Percentiles rank a stretch among this genome's conserved stretches.
phyloP scores from a whole-genome alignment of 2,113 vertebrate species.

The Geothlypis trichas region DNA sequence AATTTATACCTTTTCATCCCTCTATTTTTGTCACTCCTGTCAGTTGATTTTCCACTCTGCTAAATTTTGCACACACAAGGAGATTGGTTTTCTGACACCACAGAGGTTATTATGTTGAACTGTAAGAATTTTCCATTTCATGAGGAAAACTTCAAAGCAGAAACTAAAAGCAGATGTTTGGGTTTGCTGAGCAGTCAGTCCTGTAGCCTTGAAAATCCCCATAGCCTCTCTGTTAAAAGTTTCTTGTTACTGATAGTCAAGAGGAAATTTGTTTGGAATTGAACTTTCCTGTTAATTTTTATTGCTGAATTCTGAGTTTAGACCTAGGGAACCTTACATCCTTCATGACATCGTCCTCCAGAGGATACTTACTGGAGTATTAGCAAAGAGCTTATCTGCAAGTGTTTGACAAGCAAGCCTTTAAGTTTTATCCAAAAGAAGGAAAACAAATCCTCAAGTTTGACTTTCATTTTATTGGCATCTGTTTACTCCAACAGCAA shows the following conservation, averaged over 20 bases:
- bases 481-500: background rate
- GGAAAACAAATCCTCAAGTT: background rate
- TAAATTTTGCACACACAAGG: background rate
- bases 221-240: conserved; percentile 15
- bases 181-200: conserved; percentile 2
- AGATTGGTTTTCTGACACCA: conserved; percentile 24
- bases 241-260: conserved; percentile 43
- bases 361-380: background rate
- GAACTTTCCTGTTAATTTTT: conserved; percentile 55
- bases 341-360: background rate
- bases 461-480: background rate
- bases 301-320: conserved; percentile 15
- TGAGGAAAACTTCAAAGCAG: conserved; percentile 56
- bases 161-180: conserved; percentile 65
- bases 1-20: background rate
- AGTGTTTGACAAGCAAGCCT: background rate
- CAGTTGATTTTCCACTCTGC: background rate
- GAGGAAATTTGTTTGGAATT: conserved; percentile 41
- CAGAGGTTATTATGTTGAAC: background rate
- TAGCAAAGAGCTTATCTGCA: background rate
- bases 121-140: conserved; percentile 41
- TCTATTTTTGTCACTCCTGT: background rate
- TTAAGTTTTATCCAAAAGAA: background rate
- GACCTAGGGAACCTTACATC: background rate
- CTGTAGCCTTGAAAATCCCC: conserved; percentile 4